Base-by-base conservation (phyloP, 2,113 vertebrate species). In the Nycticebus coucang region DNA sequence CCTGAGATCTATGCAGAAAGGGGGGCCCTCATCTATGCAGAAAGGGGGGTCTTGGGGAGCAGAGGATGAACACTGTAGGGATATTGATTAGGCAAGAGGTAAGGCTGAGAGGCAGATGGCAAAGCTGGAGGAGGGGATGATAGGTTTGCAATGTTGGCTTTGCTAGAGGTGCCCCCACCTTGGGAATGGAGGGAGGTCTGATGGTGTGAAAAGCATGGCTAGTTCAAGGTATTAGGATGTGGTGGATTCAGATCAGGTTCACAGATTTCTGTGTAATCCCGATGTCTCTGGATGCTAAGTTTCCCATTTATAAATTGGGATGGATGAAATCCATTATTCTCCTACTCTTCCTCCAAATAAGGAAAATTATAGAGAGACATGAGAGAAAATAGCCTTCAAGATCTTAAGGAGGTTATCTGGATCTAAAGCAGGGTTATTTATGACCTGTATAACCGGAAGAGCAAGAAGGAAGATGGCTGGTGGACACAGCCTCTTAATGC, bases 11-110 rank as follows among this genome's bases (percentile, higher is more conserved):
- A 9, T 45, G 17, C 33, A 59, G 57, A 4, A 4, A 53, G 5
- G 1, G 4, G 22, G 15, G 1, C 5, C 4, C 0, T 0, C 6
- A 4, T 57, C 33, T 10, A 53, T n/a, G 41, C 41, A 41, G 41
- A 41, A 41, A 41, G 41, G 41, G 41, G 41, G 41, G 7, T 24
- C n/a, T 45, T 62, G 28, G 37, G 21, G 81, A 30, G 60, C 26
- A 50, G 50, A 15, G 41, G 21, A 10, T 18, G 35, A 62, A 57
- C 15, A 2, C 15, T 0, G 0, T 37, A 30, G 24, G 45, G 24
- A 5, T 21, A 60, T 37, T 0, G 18, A 66, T 7, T 7, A 35
- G 33, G 17, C 11, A 17, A 19, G 19, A 60, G 83, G 17, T 6
- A 35, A 57, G 77, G 17, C 24, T 0, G 6, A 35, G 59, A 50